Percentiles rank a stretch among this genome's conserved stretches.
These are phyloP conservation scores for Sebastolobus alascanus DNA, from an alignment of 2,797 vertebrate genomes.

Conservation along the genomic window DNA sequence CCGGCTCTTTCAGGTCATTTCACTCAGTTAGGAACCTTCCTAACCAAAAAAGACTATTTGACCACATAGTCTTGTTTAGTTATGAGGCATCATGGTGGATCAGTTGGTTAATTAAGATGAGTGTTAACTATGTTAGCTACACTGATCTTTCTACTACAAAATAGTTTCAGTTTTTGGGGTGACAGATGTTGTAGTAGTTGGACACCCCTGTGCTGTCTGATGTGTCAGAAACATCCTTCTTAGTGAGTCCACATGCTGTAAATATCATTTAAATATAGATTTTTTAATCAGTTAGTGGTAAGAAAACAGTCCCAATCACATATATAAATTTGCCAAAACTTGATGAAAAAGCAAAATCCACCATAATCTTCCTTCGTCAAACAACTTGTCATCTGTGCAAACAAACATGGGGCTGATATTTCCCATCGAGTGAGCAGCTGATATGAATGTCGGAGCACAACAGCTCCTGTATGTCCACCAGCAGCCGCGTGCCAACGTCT, in stretches of 20 bases:
- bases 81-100: background rate
- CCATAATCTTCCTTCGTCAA: background rate
- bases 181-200: no score
- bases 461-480: background rate
- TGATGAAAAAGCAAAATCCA: background rate
- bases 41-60: background rate
- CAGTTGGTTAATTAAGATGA: background rate
- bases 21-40: background rate
- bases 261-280: background rate
- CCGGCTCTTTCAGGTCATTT: background rate
- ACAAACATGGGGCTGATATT: background rate
- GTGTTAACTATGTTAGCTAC: background rate
- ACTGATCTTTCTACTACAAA: no score
- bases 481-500: background rate
- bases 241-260: no score
- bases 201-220: no score
- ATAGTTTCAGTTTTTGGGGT: no score
- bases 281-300: background rate
- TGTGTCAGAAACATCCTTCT: no score
- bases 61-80: background rate
- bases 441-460: background rate
- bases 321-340: background rate
- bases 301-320: background rate
- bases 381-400: background rate
- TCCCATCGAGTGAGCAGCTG: background rate